A percentile compares a stretch with the other conserved stretches of the same genome.
phyloP scores from a whole-genome alignment of 2,113 vertebrate species.

The Odontesthes bonariensis region DNA sequence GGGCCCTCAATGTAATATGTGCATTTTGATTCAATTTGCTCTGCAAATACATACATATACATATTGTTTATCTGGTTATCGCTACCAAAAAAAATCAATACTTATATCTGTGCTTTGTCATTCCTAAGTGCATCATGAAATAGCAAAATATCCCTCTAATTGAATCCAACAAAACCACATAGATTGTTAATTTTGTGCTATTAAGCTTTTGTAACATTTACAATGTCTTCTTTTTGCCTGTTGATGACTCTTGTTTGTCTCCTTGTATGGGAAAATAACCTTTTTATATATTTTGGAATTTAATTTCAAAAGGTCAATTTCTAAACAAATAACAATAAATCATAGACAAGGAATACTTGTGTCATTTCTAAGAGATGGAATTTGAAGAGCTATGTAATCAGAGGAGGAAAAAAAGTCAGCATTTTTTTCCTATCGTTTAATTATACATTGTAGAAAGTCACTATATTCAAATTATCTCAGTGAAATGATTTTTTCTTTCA shows the following conservation, averaged over 20 bases:
- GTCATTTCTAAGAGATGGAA: constrained; percentile 40
- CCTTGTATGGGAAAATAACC: constrained; percentile 89
- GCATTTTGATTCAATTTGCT: constrained; percentile 98
- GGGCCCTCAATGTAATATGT: constrained; percentile 95
- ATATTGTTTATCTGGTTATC: constrained; percentile 99
- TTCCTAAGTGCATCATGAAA: constrained; percentile 99
- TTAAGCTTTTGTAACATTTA: constrained; percentile 93
- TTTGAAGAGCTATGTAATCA: constrained; percentile 35
- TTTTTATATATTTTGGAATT: constrained; percentile 94
- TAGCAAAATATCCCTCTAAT: constrained; percentile 93
- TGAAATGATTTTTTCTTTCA: not conserved
- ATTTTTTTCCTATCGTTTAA: not conserved
- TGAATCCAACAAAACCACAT: constrained; percentile 92
- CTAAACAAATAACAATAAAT: constrained; percentile 84
- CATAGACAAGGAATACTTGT: constrained; percentile 58
- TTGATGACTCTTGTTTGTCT: constrained; percentile 82
- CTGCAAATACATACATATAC: constrained; percentile 98
- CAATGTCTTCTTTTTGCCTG: constrained; percentile 81
- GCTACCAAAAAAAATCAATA: constrained; percentile 95
- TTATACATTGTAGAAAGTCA: not conserved
- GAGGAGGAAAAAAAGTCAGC: not conserved
- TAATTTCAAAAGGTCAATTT: constrained; percentile 96
- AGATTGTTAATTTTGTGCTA: constrained; percentile 95
- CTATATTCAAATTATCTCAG: constrained; percentile 24
- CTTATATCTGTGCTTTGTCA: constrained; percentile 96